Evolutionary conservation across 2,113 vertebrate species (phyloP).

Genomic region (Leptobrachium ailaonicum): DNA sequence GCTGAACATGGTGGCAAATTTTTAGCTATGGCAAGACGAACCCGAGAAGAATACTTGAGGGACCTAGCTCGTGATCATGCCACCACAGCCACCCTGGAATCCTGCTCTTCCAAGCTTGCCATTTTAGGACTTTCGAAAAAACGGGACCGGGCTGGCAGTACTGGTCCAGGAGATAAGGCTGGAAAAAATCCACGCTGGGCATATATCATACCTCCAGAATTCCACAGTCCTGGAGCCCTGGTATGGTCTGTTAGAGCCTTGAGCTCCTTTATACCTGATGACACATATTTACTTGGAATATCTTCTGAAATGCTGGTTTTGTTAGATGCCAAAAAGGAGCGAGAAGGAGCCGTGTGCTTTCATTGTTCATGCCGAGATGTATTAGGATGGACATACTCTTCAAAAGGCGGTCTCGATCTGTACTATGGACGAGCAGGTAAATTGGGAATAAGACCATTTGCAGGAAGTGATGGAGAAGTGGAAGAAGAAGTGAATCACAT

Average conservation of each 20-base stretch:
- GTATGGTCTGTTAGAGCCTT: slow-evolving; percentile 79
- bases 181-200: slow-evolving; percentile 70
- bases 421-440: slow-evolving; percentile 83
- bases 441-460: slow-evolving; percentile 74
- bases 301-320: slow-evolving; percentile 84
- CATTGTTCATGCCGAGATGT: slow-evolving; percentile 88
- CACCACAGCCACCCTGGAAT: slow-evolving; percentile 86
- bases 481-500: slow-evolving; percentile 37
- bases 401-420: slow-evolving; percentile 72
- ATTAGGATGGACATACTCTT: slow-evolving; percentile 82
- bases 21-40: slow-evolving; percentile 88
- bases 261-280: slow-evolving; percentile 50
- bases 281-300: slow-evolving; percentile 80
- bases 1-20: slow-evolving; percentile 87
- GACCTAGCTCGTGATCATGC: slow-evolving; percentile 86
- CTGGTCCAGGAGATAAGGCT: slow-evolving; percentile 27
- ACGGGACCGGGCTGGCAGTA: slow-evolving; percentile 62
- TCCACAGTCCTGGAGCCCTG: slow-evolving; percentile 83
- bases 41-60: slow-evolving; percentile 85
- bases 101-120: slow-evolving; percentile 83
- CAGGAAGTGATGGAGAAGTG: slow-evolving; percentile 66
- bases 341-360: slow-evolving; percentile 75
- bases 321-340: slow-evolving; percentile 66
- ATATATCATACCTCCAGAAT: slow-evolving; percentile 61
- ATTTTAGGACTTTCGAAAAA: slow-evolving; percentile 78